Evolutionary conservation across 1,140 invertebrate genomes (phyloP), one percentile per base, ranked within the genome.

Genomic region (Limonius californicus): DNA sequence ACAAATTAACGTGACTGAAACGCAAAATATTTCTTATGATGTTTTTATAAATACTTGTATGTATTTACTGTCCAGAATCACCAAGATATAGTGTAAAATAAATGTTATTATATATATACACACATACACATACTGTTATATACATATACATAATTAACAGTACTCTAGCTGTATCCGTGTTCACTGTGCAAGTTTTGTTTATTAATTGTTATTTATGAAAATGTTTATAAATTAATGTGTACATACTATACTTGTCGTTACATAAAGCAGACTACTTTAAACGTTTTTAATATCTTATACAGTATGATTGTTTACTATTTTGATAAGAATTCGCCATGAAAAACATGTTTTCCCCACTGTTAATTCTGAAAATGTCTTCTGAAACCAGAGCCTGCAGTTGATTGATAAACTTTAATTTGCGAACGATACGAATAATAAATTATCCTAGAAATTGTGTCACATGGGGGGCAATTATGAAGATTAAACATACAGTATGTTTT

Each of bases 101-200:
- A 27, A 27, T 27, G 23, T 27, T 27, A 27, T 27, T 27, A 27
- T 27, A 27, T 27, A 27, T 27, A 27, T 27, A 27, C 23, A 27
- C 9, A 27, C 23, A 27, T 27, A 27, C 14, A 45, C 12, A 45
- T 4, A n/a, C 42, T 45, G 42, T 45, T 45, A n/a, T 45, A 2
- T 18, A 45, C 14, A 45, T 45, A 18, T 45, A 45, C 14, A 45
- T 45, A 45, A 15, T 6, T 6, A 45, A 12, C 42, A 45, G 42
- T 45, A 45, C 42, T 45, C n/a, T 45, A 45, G 42, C 42, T 45
- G 42, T 45, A 15, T 45, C n/a, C 14, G 42, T 45, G 42, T 45
- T 45, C 42, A 45, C 16, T 45, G 42, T 45, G 42, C 42, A 45
- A 45, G 42, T 45, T 18, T 45, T 45, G 14, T 45, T 45, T 45